Conservation (phyloP, 2,797 vertebrate species). For the Denticeps clupeoides region DNA sequence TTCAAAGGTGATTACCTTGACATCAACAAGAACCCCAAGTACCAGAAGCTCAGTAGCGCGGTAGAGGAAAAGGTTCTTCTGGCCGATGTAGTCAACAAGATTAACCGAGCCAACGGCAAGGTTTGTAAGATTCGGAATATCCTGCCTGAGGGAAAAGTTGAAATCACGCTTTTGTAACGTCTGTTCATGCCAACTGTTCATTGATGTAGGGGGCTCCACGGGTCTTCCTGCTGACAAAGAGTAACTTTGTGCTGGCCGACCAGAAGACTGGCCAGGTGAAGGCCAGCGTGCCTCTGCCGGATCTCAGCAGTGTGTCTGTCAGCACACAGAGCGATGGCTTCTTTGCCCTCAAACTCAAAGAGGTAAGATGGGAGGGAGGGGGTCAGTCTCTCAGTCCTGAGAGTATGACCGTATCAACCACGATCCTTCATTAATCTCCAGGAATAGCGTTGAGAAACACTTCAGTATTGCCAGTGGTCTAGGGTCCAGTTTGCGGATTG, state of each 20-base stretch:
- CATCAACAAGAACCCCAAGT: conserved; percentile 91
- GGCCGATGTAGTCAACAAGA: conserved; percentile 92
- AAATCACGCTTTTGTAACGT: neutral
- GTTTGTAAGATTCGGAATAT: conserved; percentile 43
- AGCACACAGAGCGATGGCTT: conserved; percentile 90
- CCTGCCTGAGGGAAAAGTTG: neutral
- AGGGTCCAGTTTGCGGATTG: too few species aligned
- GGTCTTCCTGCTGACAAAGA: conserved; percentile 90
- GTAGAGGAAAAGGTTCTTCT: conserved; percentile 91
- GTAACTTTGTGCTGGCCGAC: conserved; percentile 83
- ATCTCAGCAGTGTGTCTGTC: conserved; percentile 85
- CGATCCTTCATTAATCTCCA: too few species aligned
- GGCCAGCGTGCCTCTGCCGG: conserved; percentile 79
- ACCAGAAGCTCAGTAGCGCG: conserved; percentile 82
- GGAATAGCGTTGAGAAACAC: too few species aligned
- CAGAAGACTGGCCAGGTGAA: conserved; percentile 96
- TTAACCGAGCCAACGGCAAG: conserved; percentile 95
- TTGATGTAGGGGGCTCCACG: conserved; percentile 73
- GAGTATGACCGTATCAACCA: too few species aligned
- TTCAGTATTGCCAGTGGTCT: too few species aligned
- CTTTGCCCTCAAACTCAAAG: conserved; percentile 90
- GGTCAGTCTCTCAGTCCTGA: too few species aligned
- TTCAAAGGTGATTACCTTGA: conserved; percentile 96
- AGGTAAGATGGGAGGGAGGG: too few species aligned
- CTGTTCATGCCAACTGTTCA: neutral